These are phyloP conservation scores for Atrina japonica DNA, from an alignment of 2,888 invertebrate genomes.

Conservation along the genomic window DNA sequence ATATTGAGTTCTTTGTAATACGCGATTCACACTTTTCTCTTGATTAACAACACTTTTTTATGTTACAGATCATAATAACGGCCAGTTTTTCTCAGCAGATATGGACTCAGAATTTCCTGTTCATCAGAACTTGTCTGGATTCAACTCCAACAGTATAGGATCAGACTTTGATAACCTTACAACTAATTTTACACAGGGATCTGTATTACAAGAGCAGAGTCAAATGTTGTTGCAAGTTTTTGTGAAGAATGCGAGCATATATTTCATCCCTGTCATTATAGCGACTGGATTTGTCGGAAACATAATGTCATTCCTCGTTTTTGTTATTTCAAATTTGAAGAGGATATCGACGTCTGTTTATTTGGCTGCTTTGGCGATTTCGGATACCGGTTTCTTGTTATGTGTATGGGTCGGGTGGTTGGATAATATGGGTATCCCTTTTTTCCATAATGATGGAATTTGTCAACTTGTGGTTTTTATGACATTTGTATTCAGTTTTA, in stretches of 20 bases:
- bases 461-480: slow-evolving; percentile 65
- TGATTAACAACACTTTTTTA: too few species aligned
- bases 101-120: too few species aligned
- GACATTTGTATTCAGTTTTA: slow-evolving; percentile 67
- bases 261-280: slow-evolving; percentile 64
- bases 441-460: slow-evolving; percentile 60
- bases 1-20: too few species aligned
- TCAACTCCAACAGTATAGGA: too few species aligned
- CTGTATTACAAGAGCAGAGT: too few species aligned
- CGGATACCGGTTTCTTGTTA: slow-evolving; percentile 64
- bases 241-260: slow-evolving; percentile 42
- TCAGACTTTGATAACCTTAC: too few species aligned
- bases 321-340: slow-evolving; percentile 59
- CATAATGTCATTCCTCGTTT: slow-evolving; percentile 62
- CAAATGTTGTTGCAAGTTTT: slow-evolving; percentile 12
- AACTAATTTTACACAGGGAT: too few species aligned
- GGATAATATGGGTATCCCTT: slow-evolving; percentile 54
- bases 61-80: too few species aligned
- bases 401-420: slow-evolving; percentile 65
- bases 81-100: too few species aligned
- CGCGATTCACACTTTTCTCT: too few species aligned
- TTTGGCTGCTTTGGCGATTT: slow-evolving; percentile 62
- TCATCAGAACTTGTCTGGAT: too few species aligned
- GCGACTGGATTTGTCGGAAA: slow-evolving; percentile 64
- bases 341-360: slow-evolving; percentile 64